Evolutionary conservation across 2,888 invertebrate genomes (phyloP), one percentile per base, ranked within the genome.

Genomic region (Anagyrus pseudococci): DNA sequence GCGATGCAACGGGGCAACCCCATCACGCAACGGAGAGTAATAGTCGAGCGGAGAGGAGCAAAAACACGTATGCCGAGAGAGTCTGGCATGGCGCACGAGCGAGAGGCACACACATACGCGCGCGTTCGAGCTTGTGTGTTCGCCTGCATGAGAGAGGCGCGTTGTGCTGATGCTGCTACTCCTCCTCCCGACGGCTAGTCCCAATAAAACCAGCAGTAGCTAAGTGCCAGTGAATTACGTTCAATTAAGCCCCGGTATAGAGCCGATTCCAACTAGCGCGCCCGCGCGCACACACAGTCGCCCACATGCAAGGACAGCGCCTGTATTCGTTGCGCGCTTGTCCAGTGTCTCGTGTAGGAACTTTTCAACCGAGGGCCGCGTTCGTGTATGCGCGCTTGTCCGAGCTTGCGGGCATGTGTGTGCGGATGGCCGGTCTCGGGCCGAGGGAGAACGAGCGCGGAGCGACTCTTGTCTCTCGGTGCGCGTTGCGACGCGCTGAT

Each of bases 161-260:
- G 29, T 10, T 29, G 29, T 29, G 15, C 4, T 13, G 8, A 37
- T 2, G 8, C 4, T 13, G 3, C 10, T 10, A 8, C 13, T 2
- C 4, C 33, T 37, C 33, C n/a, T n/a, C n/a, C n/a, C n/a, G n/a
- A n/a, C n/a, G n/a, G n/a, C n/a, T n/a, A n/a, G n/a, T n/a, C n/a
- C 33, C 33, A 37, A 37, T 37, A 37, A 37, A 37, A 37, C 33
- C 4, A n/a, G 13, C 33, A 17, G 44, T 15, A 8, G 33, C 33
- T 15, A 37, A 37, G 33, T 37, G 33, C 33, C 33, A 8, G 33
- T 8, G 33, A 37, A 37, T 33, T 8, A 43, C 20, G 33, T 37
- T 37, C 33, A 37, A 37, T 37, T 49, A 25, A 37, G 33, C 33
- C 46, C 46, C 44, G 55, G 46, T 55, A 20, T 10, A 25, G 17